Evolutionary conservation across 2,797 vertebrate genomes (phyloP).

Genomic region (Coluber constrictor): DNA sequence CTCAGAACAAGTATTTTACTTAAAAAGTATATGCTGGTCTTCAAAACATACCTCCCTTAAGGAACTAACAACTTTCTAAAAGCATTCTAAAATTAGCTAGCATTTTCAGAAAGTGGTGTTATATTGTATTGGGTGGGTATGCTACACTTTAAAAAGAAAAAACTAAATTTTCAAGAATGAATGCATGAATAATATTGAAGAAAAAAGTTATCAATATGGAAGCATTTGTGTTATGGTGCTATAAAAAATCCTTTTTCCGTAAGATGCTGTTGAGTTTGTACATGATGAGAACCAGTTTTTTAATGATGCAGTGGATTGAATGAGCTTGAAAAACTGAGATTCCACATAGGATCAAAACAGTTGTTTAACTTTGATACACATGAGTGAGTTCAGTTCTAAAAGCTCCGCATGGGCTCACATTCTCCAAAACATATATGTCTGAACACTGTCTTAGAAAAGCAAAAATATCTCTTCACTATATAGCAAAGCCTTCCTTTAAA

Average conservation of each 20-base stretch:
- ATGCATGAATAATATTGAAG: neutral
- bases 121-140: neutral
- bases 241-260: neutral
- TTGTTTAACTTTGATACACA: neutral
- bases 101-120: neutral
- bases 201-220: neutral
- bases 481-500: neutral
- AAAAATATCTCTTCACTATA: neutral
- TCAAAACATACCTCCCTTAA: neutral
- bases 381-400: neutral
- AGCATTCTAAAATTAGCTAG: neutral
- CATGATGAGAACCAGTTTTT: neutral
- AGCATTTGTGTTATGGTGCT: neutral
- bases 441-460: neutral
- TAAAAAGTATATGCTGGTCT: neutral
- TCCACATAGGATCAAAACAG: neutral
- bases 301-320: neutral
- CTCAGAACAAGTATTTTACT: neutral
- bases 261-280: neutral
- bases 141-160: neutral
- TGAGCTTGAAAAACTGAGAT: neutral
- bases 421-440: neutral
- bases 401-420: neutral
- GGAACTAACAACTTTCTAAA: neutral
- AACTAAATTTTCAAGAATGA: neutral